These are phyloP conservation scores for Tetraodon nigroviridis DNA, from an alignment of 2,113 vertebrate species.

Conservation along the genomic window DNA sequence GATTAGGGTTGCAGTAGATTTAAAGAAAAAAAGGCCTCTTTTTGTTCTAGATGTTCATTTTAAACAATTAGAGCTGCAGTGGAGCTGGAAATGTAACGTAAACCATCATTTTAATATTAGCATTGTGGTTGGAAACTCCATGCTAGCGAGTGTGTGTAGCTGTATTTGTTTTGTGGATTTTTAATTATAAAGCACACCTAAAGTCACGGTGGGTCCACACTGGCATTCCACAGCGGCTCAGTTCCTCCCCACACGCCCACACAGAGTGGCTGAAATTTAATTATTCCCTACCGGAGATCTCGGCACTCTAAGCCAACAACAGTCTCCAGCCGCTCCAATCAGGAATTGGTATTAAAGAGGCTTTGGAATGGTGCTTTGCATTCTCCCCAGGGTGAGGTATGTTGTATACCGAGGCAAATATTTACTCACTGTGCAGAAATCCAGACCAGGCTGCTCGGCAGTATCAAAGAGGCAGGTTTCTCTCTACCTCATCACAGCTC, in stretches of 20 bases:
- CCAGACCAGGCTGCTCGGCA: conserved; percentile 43
- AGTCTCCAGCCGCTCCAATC: conserved; percentile 59
- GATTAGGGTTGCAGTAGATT: background rate
- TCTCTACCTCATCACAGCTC: conserved; percentile 68
- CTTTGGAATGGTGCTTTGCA: conserved; percentile 59
- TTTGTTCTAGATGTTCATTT: too few relatives aligned
- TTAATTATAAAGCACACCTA: conserved; percentile 16
- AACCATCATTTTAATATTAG: conserved; percentile 10
- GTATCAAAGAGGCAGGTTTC: conserved; percentile 41
- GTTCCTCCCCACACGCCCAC: conserved; percentile 20
- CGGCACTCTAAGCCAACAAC: conserved; percentile 63
- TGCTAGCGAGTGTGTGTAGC: conserved; percentile 21
- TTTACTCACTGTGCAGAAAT: conserved; percentile 57
- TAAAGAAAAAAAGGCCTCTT: too few relatives aligned
- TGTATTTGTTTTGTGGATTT: conserved; percentile 12
- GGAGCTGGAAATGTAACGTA: background rate
- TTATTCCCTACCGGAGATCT: conserved; percentile 59
- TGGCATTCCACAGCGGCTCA: conserved; percentile 73
- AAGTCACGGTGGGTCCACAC: conserved; percentile 42
- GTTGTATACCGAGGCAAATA: conserved; percentile 53
- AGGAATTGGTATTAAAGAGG: conserved; percentile 61
- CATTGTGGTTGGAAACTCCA: too few relatives aligned
- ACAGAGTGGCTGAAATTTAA: conserved; percentile 58
- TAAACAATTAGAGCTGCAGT: too few relatives aligned
- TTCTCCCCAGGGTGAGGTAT: conserved; percentile 37